Evolutionary conservation across 2,888 invertebrate species (phyloP).

Genomic region (Nomada flava): DNA sequence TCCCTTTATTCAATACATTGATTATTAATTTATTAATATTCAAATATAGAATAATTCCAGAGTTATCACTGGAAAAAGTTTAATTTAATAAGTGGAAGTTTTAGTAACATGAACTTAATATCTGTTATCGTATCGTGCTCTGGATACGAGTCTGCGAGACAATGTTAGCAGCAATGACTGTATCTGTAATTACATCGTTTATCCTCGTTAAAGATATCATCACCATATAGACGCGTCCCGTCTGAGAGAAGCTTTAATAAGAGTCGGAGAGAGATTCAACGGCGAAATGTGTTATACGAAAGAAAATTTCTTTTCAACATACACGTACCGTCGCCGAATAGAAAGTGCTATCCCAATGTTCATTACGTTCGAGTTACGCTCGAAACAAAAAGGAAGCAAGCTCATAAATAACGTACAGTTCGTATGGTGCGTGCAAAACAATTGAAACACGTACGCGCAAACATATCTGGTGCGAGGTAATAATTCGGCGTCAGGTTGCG

Average conservation of each 20-base stretch:
- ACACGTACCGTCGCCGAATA: not conserved
- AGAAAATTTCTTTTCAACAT: slow-evolving; percentile 23
- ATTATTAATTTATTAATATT: not conserved
- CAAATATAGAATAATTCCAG: not conserved
- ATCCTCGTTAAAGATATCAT: slow-evolving; percentile 57
- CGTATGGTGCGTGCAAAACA: not conserved
- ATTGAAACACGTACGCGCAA: not conserved
- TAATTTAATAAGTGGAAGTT: not conserved
- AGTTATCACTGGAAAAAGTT: too few relatives aligned
- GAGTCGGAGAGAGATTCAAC: slow-evolving; percentile 32
- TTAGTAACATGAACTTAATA: not conserved
- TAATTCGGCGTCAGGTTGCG: slow-evolving; percentile 41
- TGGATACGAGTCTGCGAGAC: slow-evolving; percentile 14
- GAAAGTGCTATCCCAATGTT: slow-evolving; percentile 1
- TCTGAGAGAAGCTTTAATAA: slow-evolving; percentile 26
- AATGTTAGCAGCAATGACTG: slow-evolving; percentile 22
- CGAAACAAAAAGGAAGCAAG: not conserved
- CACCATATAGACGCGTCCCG: slow-evolving; percentile 40
- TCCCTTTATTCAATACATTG: too few relatives aligned
- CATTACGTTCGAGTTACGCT: not conserved
- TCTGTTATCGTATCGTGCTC: slow-evolving; percentile 27
- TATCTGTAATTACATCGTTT: slow-evolving; percentile 59
- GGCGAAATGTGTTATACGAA: slow-evolving; percentile 5
- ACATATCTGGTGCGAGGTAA: slow-evolving; percentile 40
- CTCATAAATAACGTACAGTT: not conserved